These are phyloP conservation scores for Parapsyche elsis DNA, from an alignment of 1,140 invertebrate genomes.

Conservation along the genomic window DNA sequence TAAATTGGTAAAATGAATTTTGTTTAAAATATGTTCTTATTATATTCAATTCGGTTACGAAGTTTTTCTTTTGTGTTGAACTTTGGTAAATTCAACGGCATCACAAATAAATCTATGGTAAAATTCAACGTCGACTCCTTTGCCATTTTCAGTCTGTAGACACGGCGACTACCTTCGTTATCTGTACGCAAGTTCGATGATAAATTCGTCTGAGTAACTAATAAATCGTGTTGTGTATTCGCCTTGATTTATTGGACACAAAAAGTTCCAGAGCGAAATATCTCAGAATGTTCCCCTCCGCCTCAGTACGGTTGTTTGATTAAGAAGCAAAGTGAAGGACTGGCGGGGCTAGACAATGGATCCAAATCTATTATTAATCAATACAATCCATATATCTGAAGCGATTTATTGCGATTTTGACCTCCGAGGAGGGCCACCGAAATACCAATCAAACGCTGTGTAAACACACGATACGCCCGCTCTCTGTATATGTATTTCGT, in stretches of 20 bases:
- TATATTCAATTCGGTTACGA: no score
- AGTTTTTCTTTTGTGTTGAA: not conserved
- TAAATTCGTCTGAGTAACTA: conserved; percentile 54
- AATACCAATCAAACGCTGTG: conserved; percentile 1
- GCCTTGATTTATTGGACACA: conserved; percentile 53
- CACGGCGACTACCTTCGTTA: conserved; percentile 45
- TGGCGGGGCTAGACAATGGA: not conserved
- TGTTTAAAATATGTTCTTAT: no score
- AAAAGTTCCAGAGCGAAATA: conserved; percentile 44
- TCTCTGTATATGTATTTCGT: not conserved
- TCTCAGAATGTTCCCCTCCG: conserved; percentile 34
- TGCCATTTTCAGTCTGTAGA: conserved; percentile 1
- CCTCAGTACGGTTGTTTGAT: not conserved
- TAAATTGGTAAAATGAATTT: no score
- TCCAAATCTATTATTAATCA: not conserved
- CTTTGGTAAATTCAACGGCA: not conserved
- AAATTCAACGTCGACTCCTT: not conserved
- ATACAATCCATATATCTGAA: not conserved
- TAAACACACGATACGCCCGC: not conserved
- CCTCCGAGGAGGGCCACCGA: not conserved
- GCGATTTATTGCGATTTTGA: not conserved
- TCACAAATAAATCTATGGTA: not conserved
- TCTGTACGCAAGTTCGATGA: conserved; percentile 52
- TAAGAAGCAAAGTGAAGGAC: conserved; percentile 12
- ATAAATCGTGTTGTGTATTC: conserved; percentile 56